Evolutionary conservation across 2,113 vertebrate genomes (phyloP).

Genomic region (Engraulis encrasicolus): DNA sequence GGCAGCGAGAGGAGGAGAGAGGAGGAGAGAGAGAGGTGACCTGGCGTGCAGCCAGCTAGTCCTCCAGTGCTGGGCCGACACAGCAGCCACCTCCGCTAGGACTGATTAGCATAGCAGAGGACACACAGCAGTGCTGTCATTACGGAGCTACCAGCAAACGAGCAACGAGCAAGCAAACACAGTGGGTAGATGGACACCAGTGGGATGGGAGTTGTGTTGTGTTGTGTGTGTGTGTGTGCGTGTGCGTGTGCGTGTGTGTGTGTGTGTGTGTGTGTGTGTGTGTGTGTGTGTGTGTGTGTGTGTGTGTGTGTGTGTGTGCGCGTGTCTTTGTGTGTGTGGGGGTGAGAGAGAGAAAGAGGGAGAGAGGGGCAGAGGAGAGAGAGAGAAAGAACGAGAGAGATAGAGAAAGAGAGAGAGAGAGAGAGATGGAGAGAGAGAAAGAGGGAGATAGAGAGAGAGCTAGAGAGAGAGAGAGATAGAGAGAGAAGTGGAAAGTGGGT

Average conservation of each 20-base stretch:
- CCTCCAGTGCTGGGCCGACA: background rate
- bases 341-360: no score
- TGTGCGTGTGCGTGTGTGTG: background rate
- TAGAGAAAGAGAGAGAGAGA: no score
- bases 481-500: no score
- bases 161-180: background rate
- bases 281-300: background rate
- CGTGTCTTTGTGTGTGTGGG: no score
- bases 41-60: background rate
- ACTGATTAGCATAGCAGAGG: conserved; percentile 16
- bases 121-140: background rate
- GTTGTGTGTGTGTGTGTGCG: background rate
- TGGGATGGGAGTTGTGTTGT: conserved; percentile 5
- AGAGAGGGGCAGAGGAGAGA: no score
- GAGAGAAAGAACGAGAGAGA: no score
- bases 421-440: no score
- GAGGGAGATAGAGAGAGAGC: no score
- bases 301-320: background rate
- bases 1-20: no score
- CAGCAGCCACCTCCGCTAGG: background rate
- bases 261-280: conserved; percentile 15
- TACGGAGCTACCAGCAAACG: background rate
- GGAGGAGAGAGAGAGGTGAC: background rate
- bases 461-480: no score
- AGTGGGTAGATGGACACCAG: background rate